A percentile compares a stretch with the other conserved stretches of the same genome.
These are phyloP conservation scores for Barypeithes pellucidus DNA, from an alignment of 2,888 invertebrate species.

Conservation along the genomic window DNA sequence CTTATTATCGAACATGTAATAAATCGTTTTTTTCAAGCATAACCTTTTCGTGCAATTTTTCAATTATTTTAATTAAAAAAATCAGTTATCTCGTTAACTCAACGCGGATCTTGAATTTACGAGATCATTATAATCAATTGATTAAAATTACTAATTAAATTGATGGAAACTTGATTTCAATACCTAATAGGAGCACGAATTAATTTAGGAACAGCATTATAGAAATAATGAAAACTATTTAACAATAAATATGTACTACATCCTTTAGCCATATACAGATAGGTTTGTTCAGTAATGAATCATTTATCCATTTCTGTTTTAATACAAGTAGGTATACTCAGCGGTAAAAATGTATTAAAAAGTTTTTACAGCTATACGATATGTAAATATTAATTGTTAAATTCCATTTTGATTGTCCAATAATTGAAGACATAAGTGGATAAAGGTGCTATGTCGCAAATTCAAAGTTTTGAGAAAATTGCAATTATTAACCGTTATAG, in stretches of 20 bases:
- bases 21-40: constrained; percentile 5
- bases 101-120: constrained; percentile 28
- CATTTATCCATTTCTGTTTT: not conserved
- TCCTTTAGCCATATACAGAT: constrained; percentile 6
- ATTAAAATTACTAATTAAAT: constrained; percentile 15
- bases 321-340: not conserved
- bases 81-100: constrained; percentile 24
- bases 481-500: no score
- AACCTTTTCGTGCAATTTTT: constrained; percentile 19
- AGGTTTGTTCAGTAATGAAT: not conserved
- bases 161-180: constrained; percentile 16
- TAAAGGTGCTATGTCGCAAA: no score
- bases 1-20: not conserved
- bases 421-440: no score
- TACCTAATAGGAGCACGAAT: constrained; percentile 9
- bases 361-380: no score
- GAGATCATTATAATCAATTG: constrained; percentile 21
- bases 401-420: no score
- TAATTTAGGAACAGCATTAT: constrained; percentile 9
- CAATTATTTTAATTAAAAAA: constrained; percentile 17
- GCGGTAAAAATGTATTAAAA: not conserved
- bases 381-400: no score
- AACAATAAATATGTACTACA: not conserved
- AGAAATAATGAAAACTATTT: not conserved
- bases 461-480: no score